Evolutionary conservation across 2,113 vertebrate genomes (phyloP), one percentile per base, ranked within the genome.

Genomic region (Carettochelys insculpta): DNA sequence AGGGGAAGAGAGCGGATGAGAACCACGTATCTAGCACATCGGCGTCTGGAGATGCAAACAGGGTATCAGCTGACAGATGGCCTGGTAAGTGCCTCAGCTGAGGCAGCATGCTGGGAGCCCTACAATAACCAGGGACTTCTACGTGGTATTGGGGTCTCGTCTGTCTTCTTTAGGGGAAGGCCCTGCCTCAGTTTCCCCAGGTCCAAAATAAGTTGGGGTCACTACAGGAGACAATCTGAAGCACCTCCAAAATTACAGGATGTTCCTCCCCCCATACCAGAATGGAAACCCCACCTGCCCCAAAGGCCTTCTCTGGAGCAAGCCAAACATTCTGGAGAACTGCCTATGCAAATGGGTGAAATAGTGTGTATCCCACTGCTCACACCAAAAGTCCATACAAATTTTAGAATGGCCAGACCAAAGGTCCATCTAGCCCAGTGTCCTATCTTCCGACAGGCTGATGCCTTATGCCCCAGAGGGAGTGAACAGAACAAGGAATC

Each of bases 1-100:
- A 99, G 16, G 99, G 99, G 90, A 99, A 99, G 92, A 99, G 98
- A 54, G 98, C 98, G 8, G 99, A 99, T 1, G 99, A 99, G 96
- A 99, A 99, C 99, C 99, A 99, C 31, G 98, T 99, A 83, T 98
- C 98, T 94, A 98, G 94, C 86, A 99, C 98, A 47, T 99, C 98
- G 41, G 98, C 98, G 83, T 99, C 98, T 99, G 90, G 10, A 83
- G 22, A 56, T 8, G 41, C 27, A 48, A 51, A 27, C 31, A 71
- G 68, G 48, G 17, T 8, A 47, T 38, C 1, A 31, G 47, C 48
- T n/a, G 7, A 47, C 19, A 25, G 27, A 45, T 13, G 8, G 3
- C 27, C 19, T 31, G 48, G 29, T 34, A 16, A 16, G 22, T 2
- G n/a, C n/a, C n/a, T n/a, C 2, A 25, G 58, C 8, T 20, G 34